Percentiles rank a stretch among this genome's conserved stretches.
These are phyloP conservation scores for Torymus tubicola DNA, from an alignment of 2,888 invertebrate genomes.

Conservation along the genomic window DNA sequence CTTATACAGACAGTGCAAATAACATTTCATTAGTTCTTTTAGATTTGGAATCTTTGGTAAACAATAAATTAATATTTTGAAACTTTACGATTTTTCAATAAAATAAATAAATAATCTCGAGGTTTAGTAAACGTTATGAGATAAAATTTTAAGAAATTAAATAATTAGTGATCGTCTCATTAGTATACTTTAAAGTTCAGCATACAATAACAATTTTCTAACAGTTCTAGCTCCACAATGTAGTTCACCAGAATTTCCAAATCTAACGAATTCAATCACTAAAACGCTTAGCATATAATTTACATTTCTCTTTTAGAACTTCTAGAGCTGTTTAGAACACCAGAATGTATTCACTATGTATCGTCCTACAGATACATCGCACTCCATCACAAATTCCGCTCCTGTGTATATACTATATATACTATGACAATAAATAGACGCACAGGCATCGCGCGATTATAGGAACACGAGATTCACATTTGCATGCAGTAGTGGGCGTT, in stretches of 20 bases:
- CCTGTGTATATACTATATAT: background rate
- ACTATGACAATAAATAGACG: background rate
- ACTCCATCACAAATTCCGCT: no score
- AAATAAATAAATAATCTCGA: no score
- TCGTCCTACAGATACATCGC: background rate
- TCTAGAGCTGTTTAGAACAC: conserved; percentile 10
- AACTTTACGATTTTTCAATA: no score
- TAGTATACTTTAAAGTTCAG: no score
- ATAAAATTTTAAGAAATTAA: conserved; percentile 7
- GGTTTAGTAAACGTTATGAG: no score
- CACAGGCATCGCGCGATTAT: conserved; percentile 11
- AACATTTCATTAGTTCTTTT: no score
- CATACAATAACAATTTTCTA: no score
- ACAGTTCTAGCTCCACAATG: no score
- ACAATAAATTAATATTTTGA: no score
- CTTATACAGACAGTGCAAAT: no score
- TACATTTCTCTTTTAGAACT: conserved; percentile 18
- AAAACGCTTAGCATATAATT: conserved; percentile 28
- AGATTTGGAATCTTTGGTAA: no score
- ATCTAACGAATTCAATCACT: background rate
- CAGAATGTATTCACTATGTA: background rate
- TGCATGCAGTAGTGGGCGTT: conserved; percentile 33
- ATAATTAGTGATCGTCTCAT: background rate
- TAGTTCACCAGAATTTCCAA: conserved; percentile 14
- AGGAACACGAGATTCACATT: conserved; percentile 23